Evolutionary conservation across 2,797 vertebrate species (phyloP).

Genomic region (Pogoniulus pusillus): DNA sequence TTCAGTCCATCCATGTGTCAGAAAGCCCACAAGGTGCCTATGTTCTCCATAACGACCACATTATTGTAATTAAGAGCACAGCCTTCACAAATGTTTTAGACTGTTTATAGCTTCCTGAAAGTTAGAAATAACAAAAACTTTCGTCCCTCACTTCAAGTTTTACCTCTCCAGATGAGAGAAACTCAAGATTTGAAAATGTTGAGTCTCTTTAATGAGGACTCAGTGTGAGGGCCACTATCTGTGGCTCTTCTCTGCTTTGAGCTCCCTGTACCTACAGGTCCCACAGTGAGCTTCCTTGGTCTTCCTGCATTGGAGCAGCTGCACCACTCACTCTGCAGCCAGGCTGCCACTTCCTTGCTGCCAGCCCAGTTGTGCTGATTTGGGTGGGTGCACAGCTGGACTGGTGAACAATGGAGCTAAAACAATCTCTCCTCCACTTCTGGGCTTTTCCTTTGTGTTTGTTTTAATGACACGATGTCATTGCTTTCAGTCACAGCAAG

Average conservation of each 20-base stretch:
- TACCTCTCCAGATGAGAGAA: not conserved
- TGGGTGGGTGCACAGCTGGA: not conserved
- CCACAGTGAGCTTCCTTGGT: not conserved
- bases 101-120: not conserved
- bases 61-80: not conserved
- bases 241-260: not conserved
- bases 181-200: rapidly evolving
- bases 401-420: not conserved
- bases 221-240: no score
- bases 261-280: rapidly evolving
- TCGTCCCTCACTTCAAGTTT: not conserved
- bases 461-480: no score
- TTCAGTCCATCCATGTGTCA: not conserved
- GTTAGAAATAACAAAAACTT: not conserved
- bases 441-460: no score
- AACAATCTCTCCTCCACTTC: no score
- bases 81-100: not conserved
- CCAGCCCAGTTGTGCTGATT: no score
- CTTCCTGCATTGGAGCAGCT: not conserved
- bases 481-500: no score
- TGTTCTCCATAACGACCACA: not conserved
- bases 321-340: rapidly evolving
- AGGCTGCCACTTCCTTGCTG: not conserved
- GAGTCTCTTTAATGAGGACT: not conserved
- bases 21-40: no score